Evolutionary conservation across 1,140 invertebrate genomes (phyloP), one percentile per base, ranked within the genome.

Genomic region (Heliconius hewitsoni): DNA sequence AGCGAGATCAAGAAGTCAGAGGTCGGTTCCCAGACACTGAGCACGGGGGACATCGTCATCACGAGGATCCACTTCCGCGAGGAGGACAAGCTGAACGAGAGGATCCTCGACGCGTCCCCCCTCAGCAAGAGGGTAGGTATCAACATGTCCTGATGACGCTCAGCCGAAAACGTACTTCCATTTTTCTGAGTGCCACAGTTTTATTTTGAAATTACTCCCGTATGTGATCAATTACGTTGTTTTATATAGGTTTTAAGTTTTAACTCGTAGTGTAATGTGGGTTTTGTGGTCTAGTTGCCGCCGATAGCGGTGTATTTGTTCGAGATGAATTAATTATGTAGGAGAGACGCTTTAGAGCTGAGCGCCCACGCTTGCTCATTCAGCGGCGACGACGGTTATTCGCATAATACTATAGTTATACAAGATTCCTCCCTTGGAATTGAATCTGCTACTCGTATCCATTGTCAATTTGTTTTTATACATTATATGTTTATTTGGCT

Each of bases 41-140:
- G 98, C 86, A 98, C 98, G n/a, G 98, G 98, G 74, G 98, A 98
- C 91, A 98, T 98, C 89, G 98, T 98, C 37, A 98, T 98, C 82
- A 98, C 98, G 71, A 98, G 97, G 94, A 97, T 98, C 84, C 98
- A 96, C 93, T 97, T 97, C 92, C 96, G 96, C 72, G 97, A 98
- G 82, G 95, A 96, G 83, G 95, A 96, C 74, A 95, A 95, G 77
- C 87, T 93, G n/a, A 95, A 95, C 77, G 95, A 96, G 83, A 94
- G 95, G 84, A 91, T 95, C 46, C 81, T 96, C 27, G 94, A 95
- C 52, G 95, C 94, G 57, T 94, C 95, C 3, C 95, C 95, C 16
- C 77, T 84, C 46, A 91, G 87, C 80, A 94, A 94, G 84, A 87
- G 91, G 77, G 80, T 89, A 57, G 92, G 92, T 55, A 92, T 94